Conservation (phyloP, 2,888 invertebrate genomes). For the Anorthoa munda region DNA sequence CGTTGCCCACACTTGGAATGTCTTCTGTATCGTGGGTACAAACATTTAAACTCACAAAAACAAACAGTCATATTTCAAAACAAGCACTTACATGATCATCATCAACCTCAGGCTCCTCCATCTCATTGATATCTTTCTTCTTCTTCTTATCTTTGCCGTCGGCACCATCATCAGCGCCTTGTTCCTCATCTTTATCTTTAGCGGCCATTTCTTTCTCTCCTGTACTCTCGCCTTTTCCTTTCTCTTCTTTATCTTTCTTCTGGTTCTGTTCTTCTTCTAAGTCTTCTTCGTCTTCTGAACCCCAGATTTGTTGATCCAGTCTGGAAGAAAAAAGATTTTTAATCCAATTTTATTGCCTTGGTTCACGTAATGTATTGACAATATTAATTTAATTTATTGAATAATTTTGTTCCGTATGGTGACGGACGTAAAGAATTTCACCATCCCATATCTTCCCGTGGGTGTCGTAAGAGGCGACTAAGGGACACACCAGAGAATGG, state of each 20-base stretch:
- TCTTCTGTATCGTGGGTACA: no score
- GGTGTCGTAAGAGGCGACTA: no score
- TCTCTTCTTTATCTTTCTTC: conserved; percentile 91
- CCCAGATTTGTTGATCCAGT: conserved; percentile 95
- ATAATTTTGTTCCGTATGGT: no score
- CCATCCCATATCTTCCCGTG: no score
- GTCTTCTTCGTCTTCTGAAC: conserved; percentile 95
- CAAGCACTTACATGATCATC: conserved; percentile 92
- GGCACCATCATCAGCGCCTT: conserved; percentile 89
- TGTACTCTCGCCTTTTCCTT: conserved; percentile 91
- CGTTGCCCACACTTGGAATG: no score
- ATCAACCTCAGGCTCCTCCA: conserved; percentile 95
- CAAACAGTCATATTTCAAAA: background rate
- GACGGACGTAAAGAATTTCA: no score
- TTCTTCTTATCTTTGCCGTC: conserved; percentile 90
- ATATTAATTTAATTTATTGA: no score
- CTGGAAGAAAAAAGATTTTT: conserved; percentile 51
- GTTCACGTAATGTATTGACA: no score
- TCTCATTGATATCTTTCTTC: conserved; percentile 95
- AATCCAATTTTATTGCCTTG: no score
- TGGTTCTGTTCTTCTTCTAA: conserved; percentile 88
- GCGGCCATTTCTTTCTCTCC: conserved; percentile 94
- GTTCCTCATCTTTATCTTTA: conserved; percentile 92
- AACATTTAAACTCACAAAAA: no score
- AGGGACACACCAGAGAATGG: no score